A percentile compares a stretch with the other conserved stretches of the same genome.
Conservation (phyloP, 2,113 vertebrate species). For the Seriola rivoliana region DNA sequence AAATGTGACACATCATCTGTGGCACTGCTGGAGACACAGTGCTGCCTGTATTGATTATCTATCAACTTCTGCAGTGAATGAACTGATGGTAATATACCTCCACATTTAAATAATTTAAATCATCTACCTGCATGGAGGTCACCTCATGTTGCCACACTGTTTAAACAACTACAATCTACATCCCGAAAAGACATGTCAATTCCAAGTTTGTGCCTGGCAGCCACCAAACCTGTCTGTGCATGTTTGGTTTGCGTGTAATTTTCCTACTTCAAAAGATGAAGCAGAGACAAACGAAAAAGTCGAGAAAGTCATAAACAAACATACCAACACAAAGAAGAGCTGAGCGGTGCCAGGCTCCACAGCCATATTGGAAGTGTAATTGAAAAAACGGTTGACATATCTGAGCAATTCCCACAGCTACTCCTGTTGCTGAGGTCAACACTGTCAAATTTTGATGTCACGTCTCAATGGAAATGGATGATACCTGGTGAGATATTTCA, state of each 20-base stretch:
- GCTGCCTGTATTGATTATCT: constrained; percentile 14
- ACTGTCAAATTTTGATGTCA: constrained; percentile 3
- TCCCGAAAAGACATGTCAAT: constrained; percentile 2
- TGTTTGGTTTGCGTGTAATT: constrained; percentile 23
- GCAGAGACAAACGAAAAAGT: background rate
- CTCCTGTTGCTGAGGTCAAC: constrained; percentile 1
- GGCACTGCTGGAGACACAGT: background rate
- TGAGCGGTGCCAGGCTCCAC: background rate
- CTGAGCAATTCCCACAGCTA: background rate
- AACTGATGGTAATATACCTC: background rate
- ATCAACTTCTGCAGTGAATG: background rate
- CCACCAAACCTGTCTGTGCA: constrained; percentile 12
- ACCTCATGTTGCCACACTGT: background rate
- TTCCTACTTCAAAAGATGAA: constrained; percentile 22
- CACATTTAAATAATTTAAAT: background rate
- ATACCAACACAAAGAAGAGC: background rate
- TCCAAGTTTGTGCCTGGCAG: background rate
- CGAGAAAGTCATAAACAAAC: background rate
- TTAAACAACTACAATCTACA: background rate
- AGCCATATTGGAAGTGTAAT: background rate
- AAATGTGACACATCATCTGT: constrained; percentile 7
- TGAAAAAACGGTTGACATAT: background rate
- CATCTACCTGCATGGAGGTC: background rate
- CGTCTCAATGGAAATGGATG: constrained; percentile 21
- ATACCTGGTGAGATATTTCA: constrained; percentile 3